Base-by-base conservation (phyloP, 2,797 vertebrate species). In the Thalassophryne amazonica region DNA sequence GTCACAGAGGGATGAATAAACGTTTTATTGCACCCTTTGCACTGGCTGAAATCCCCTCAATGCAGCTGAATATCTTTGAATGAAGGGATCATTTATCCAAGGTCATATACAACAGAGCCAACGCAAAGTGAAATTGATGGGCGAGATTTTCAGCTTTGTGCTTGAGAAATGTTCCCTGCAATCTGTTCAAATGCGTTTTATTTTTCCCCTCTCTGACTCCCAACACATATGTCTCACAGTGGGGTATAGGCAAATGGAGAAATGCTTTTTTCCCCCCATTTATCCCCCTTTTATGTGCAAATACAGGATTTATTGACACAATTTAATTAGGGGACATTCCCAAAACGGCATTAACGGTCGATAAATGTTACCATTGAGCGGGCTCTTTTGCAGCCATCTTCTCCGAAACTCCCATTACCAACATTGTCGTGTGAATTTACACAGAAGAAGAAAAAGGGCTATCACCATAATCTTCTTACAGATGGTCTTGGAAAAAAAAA, bases 1-100 rank as follows among this genome's bases (percentile, higher is more conserved):
- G 71, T 74, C 84, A 81, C 73, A 70, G 54, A 36, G 71, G 70
- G 78, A 81, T 73, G 78, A 83, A 86, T 86, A 86, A 76, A 84
- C 47, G 1, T 69, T 86, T 82, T 85, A 86, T 79, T 70, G 60
- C 84, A 75, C 71, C 73, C 69, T 67, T 60, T 37, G 48, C 58
- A 51, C 62, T 34, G 19, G 57, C 65, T 73, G 69, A 83, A 81
- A 78, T 80, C 78, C 71, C 71, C 54, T 67, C 70, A 49, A 71
- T 80, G 72, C 62, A 54, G 78, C 74, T 55, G 70, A 80, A 77
- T 68, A 71, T 83, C 71, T 83, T 42, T 61, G 78, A 83, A 73
- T 77, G 78, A 78, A 67, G 67, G 73, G 64, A 72, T 77, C 68
- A 21, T 60, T 85, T 77, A 78, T 32, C 66, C 84, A 87, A 87